Evolutionary conservation across 2,888 invertebrate genomes (phyloP), one percentile per base, ranked within the genome.

Genomic region (Drosophila ustulata): DNA sequence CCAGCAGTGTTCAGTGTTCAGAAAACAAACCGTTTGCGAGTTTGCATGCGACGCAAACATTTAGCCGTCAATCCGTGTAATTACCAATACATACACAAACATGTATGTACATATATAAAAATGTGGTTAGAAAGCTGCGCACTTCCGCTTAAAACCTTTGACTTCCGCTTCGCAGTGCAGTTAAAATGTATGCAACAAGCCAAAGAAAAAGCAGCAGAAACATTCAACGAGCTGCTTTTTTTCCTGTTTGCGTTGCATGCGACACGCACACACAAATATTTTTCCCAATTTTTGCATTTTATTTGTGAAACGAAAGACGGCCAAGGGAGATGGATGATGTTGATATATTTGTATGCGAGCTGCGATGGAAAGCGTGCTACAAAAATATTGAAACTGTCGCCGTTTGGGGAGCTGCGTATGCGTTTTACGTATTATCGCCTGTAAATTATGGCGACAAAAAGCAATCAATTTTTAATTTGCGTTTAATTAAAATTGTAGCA

Each of bases 381-480:
- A 25, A 26, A 55, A 37, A 55, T 59, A 26, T 52, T 13, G 26
- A 28, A 45, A 28, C n/a, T 37, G 46, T 18, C 30, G 23, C 25
- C 55, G n/a, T 49, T 47, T 47, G 11, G 43, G 8, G 26, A 32
- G 13, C 32, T 9, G 25, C 52, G 32, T 55, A 11, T 32, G 59
- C 50, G 28, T 49, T 32, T 32, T 52, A 43, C 55, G 58, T 65
- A 79, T 77, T 75, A 77, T 77, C 75, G 69, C 45, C 46, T 39
- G 51, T 13, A 61, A 78, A 66, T 59, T 70, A 70, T 76, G 76
- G 82, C 77, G 70, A 78, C 82, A 80, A 66, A 83, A 83, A 80
- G 78, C 82, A 88, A 83, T 83, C 83, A 83, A 83, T 85, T 88
- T 88, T 83, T 82, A 82, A 88, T 83, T 82, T 88, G 66, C 52